A percentile compares a stretch with the other conserved stretches of the same genome.
phyloP scores from a whole-genome alignment of 1,140 invertebrate species.

The Meteorus sp. region DNA sequence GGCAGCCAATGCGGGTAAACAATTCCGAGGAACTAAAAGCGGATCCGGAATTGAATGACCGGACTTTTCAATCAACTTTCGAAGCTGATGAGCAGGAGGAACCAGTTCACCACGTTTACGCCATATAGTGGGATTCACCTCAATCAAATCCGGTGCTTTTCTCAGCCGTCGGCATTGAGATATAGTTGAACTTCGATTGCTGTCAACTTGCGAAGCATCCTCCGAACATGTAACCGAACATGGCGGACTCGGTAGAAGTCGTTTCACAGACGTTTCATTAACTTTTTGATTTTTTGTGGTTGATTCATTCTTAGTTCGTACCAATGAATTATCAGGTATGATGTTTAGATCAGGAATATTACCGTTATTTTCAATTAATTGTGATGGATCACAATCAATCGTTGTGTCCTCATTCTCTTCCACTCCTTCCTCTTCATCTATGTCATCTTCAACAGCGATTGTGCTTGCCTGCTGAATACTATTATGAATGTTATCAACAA shows the following conservation, averaged over 20 bases:
- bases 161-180: neutral
- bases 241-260: slow-evolving; percentile 51
- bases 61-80: slow-evolving; percentile 69
- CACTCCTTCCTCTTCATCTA: neutral
- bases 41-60: slow-evolving; percentile 78
- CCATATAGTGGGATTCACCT: slow-evolving; percentile 14
- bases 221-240: slow-evolving; percentile 56
- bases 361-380: neutral
- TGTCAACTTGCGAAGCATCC: slow-evolving; percentile 34
- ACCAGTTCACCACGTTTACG: slow-evolving; percentile 1
- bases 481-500: too few species aligned
- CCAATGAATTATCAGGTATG: too few species aligned
- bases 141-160: slow-evolving; percentile 14
- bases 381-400: slow-evolving; percentile 7
- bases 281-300: slow-evolving; percentile 35
- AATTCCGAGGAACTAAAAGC: slow-evolving; percentile 74
- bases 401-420: slow-evolving; percentile 5
- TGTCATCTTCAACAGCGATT: slow-evolving; percentile 1
- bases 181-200: neutral
- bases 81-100: slow-evolving; percentile 70
- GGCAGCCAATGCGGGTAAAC: slow-evolving; percentile 69
- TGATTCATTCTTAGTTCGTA: too few species aligned
- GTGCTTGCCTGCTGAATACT: too few species aligned
- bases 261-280: slow-evolving; percentile 41
- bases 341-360: slow-evolving; percentile 2